These are phyloP conservation scores for Lasioglossum malachurum DNA, from an alignment of 2,888 invertebrate species.

Conservation along the genomic window DNA sequence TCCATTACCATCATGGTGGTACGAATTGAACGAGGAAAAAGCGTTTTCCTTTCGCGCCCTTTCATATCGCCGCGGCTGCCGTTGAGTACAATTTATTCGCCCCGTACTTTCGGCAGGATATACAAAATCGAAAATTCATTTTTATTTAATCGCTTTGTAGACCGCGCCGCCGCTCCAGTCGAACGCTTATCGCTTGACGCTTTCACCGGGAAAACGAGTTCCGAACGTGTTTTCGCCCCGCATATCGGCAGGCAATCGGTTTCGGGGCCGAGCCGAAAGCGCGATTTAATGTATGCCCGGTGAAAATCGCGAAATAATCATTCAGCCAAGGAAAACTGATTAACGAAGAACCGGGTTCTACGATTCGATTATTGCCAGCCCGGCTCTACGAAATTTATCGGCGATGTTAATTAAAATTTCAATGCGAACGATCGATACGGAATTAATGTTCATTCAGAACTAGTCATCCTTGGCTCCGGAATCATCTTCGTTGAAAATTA, in stretches of 20 bases:
- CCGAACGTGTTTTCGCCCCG: conserved; percentile 10
- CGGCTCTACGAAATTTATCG: background rate
- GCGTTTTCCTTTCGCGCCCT: conserved; percentile 65
- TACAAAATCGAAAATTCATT: conserved; percentile 54
- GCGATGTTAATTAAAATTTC: background rate
- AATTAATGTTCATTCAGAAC: background rate
- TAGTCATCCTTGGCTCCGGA: background rate
- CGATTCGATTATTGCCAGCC: conserved; percentile 4
- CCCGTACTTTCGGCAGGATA: conserved; percentile 22
- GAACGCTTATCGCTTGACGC: conserved; percentile 42
- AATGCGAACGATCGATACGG: background rate
- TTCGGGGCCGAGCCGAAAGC: conserved; percentile 15
- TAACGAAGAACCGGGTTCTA: conserved; percentile 30
- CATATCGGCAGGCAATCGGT: conserved; percentile 30
- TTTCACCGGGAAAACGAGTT: conserved; percentile 33
- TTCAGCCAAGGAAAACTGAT: conserved; percentile 43
- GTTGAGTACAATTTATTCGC: conserved; percentile 39
- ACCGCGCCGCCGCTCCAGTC: conserved; percentile 11
- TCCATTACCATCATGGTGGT: conserved; percentile 74
- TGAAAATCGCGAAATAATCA: conserved; percentile 48
- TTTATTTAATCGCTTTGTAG: conserved; percentile 48
- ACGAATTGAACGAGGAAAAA: conserved; percentile 69
- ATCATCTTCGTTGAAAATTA: background rate
- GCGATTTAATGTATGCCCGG: conserved; percentile 44
- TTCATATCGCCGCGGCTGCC: conserved; percentile 28